phyloP scores from a whole-genome alignment of 1,140 invertebrate species.

The Lepidurus arcticus region DNA sequence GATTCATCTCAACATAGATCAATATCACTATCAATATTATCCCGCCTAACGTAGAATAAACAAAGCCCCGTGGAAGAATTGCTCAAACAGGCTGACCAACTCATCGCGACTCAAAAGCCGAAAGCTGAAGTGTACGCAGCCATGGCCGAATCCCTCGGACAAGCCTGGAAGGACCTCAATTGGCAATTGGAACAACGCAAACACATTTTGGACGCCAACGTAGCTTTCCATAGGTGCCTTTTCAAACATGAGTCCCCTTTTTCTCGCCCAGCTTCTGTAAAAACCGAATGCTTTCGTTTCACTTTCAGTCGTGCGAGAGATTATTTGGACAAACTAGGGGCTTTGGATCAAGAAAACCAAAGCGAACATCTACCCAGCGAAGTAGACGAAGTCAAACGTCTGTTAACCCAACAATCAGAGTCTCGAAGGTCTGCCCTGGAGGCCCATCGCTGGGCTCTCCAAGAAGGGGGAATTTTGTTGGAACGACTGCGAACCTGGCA shows the following conservation, averaged over 20 bases:
- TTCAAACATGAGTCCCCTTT: not conserved
- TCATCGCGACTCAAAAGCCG: slow-evolving; percentile 70
- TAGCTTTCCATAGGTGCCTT: slow-evolving; percentile 59
- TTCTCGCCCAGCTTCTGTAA: not conserved
- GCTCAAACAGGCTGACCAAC: slow-evolving; percentile 73
- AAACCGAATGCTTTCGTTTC: slow-evolving; percentile 22
- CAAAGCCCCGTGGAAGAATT: slow-evolving; percentile 86
- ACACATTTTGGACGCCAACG: slow-evolving; percentile 67
- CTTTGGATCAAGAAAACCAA: slow-evolving; percentile 59
- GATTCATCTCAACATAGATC: not conserved
- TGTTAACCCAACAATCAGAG: slow-evolving; percentile 58
- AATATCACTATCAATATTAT: not conserved
- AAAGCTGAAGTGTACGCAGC: slow-evolving; percentile 63
- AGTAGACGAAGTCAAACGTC: slow-evolving; percentile 59
- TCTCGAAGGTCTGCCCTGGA: slow-evolving; percentile 64
- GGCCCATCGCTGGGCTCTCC: slow-evolving; percentile 65
- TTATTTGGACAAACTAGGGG: slow-evolving; percentile 62
- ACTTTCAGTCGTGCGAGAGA: slow-evolving; percentile 55
- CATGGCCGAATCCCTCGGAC: slow-evolving; percentile 81
- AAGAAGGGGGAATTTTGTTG: slow-evolving; percentile 69
- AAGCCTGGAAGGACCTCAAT: slow-evolving; percentile 84
- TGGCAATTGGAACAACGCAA: slow-evolving; percentile 68
- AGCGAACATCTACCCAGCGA: slow-evolving; percentile 59
- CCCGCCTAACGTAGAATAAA: slow-evolving; percentile 60
- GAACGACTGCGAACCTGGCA: slow-evolving; percentile 61